Conservation (phyloP, 2,888 invertebrate species). For the Andrena marginata region DNA sequence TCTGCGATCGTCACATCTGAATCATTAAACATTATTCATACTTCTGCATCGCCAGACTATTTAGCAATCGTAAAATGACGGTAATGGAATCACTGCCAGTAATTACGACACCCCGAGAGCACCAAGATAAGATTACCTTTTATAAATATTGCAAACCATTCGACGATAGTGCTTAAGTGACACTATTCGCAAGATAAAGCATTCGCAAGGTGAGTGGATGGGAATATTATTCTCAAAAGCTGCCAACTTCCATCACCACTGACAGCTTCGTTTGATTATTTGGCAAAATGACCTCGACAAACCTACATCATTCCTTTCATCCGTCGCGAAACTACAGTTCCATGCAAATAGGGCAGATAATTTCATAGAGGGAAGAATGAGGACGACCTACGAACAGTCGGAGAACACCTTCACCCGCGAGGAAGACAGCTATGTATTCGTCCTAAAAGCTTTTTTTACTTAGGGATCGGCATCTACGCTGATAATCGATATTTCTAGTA, state of each 20-base stretch:
- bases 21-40: not conserved
- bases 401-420: too few species aligned
- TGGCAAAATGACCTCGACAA: not conserved
- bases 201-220: too few species aligned
- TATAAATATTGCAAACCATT: not conserved
- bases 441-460: too few species aligned
- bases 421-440: too few species aligned
- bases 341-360: not conserved
- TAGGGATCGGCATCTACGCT: not conserved
- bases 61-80: not conserved
- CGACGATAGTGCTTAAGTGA: not conserved
- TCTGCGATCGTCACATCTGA: not conserved
- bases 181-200: too few species aligned
- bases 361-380: too few species aligned
- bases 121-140: constrained; percentile 11
- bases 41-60: not conserved
- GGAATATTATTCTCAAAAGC: too few species aligned
- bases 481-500: not conserved
- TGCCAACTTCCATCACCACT: too few species aligned
- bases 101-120: not conserved
- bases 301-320: not conserved
- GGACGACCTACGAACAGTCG: too few species aligned
- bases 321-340: not conserved
- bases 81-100: not conserved
- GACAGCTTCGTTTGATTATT: not conserved